Conservation (phyloP, 2,888 invertebrate species). For the Alcis repandata region DNA sequence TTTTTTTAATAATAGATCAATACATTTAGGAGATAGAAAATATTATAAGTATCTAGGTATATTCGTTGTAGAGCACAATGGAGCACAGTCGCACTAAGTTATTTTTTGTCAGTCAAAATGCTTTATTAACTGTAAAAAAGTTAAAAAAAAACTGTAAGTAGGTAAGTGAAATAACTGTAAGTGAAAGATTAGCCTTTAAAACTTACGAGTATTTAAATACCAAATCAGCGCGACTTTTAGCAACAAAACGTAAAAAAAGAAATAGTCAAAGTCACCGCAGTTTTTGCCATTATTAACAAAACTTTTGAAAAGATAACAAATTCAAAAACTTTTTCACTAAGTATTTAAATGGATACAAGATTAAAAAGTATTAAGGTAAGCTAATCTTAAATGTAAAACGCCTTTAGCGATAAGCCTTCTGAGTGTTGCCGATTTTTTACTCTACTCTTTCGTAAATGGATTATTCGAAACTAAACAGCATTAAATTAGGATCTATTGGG, state of each 20-base stretch:
- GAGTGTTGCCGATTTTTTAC: slow-evolving; percentile 34
- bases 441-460: slow-evolving; percentile 17
- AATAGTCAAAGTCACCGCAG: slow-evolving; percentile 10
- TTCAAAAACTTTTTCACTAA: neutral
- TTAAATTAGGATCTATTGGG: slow-evolving; percentile 28
- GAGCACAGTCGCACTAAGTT: too few relatives aligned
- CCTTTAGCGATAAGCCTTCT: slow-evolving; percentile 45
- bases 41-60: too few relatives aligned
- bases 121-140: too few relatives aligned
- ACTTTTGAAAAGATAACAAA: neutral
- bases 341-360: slow-evolving; percentile 10
- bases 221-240: neutral
- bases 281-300: neutral
- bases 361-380: slow-evolving; percentile 30
- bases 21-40: too few relatives aligned
- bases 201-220: too few relatives aligned
- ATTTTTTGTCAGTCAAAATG: too few relatives aligned
- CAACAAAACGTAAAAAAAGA: neutral
- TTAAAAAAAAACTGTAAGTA: too few relatives aligned
- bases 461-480: slow-evolving; percentile 34
- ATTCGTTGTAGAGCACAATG: too few relatives aligned
- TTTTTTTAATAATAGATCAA: too few relatives aligned
- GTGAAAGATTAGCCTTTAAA: too few relatives aligned
- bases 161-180: too few relatives aligned
- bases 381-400: slow-evolving; percentile 49